These are phyloP conservation scores for Erithacus rubecula DNA, from an alignment of 2,797 vertebrate genomes.

Conservation along the genomic window DNA sequence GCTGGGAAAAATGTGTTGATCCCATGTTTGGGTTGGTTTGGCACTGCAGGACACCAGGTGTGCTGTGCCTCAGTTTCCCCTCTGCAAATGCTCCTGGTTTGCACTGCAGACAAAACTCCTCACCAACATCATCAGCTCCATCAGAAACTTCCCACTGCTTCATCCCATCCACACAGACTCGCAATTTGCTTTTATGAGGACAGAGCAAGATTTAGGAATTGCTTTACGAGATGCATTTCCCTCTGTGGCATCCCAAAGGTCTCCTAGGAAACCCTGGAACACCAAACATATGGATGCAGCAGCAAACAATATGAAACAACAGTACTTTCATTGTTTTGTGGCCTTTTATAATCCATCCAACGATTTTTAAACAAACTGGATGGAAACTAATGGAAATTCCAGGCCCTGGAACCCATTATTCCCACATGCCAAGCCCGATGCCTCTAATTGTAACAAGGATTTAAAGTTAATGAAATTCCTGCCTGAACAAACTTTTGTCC, in stretches of 20 bases:
- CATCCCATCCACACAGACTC: not conserved
- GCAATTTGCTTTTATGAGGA: not conserved
- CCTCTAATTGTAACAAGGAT: not conserved
- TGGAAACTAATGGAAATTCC: slow-evolving; percentile 37
- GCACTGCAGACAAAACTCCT: not conserved
- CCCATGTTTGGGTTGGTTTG: rapidly evolving
- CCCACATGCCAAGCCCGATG: not conserved
- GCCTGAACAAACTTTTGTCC: slow-evolving; percentile 40
- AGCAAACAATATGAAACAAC: slow-evolving; percentile 5
- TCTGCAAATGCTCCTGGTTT: not conserved
- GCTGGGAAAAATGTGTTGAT: not conserved
- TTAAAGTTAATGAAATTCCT: slow-evolving; percentile 17
- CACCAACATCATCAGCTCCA: not conserved
- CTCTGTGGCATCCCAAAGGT: not conserved
- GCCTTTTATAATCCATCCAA: slow-evolving; percentile 35
- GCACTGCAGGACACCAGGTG: rapidly evolving
- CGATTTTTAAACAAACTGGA: slow-evolving; percentile 36
- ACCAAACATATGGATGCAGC: slow-evolving; percentile 39
- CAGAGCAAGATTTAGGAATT: not conserved
- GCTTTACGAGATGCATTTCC: not conserved
- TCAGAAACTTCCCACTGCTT: not conserved
- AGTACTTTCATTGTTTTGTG: not conserved
- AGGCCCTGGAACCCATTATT: slow-evolving; percentile 40
- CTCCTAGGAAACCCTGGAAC: not conserved
- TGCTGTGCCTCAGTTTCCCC: not conserved